Evolutionary conservation across 2,113 vertebrate genomes (phyloP).

Genomic region (Xenopus borealis): DNA sequence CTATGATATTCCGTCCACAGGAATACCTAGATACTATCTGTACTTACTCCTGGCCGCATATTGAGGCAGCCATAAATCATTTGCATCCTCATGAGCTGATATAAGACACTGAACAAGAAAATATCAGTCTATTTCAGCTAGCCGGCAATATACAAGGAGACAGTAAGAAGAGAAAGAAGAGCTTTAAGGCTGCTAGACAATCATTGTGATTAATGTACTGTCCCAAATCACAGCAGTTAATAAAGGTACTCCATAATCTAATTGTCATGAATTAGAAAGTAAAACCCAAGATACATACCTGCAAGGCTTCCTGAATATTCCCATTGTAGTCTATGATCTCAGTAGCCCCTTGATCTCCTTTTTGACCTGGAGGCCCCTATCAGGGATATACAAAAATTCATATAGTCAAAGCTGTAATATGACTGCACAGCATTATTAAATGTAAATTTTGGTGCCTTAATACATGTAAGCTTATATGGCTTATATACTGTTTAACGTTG

Average conservation of each 20-base stretch:
- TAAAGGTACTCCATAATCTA: conserved; percentile 8
- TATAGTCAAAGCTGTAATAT: neutral
- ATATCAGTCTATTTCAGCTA: conserved; percentile 44
- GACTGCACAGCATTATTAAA: no score
- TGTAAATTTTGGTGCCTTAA: no score
- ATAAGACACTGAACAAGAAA: conserved; percentile 34
- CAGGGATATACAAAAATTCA: conserved; percentile 16
- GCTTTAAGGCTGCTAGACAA: conserved; percentile 45
- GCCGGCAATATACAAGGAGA: conserved; percentile 47
- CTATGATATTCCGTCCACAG: neutral
- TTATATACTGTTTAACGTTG: no score
- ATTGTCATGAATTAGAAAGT: conserved; percentile 10
- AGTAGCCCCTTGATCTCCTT: conserved; percentile 91
- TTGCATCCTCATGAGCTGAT: conserved; percentile 47
- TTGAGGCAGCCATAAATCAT: conserved; percentile 34
- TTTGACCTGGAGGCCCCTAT: conserved; percentile 93
- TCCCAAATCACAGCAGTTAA: conserved; percentile 15
- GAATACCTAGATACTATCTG: conserved; percentile 42
- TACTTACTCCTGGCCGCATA: conserved; percentile 43
- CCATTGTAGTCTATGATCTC: conserved; percentile 98
- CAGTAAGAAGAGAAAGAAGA: conserved; percentile 38
- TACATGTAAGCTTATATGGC: neutral
- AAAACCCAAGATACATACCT: conserved; percentile 69
- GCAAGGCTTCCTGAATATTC: conserved; percentile 94
- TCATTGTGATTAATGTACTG: conserved; percentile 38